Evolutionary conservation across 2,888 invertebrate species (phyloP).

Genomic region (Polyommatus icarus): DNA sequence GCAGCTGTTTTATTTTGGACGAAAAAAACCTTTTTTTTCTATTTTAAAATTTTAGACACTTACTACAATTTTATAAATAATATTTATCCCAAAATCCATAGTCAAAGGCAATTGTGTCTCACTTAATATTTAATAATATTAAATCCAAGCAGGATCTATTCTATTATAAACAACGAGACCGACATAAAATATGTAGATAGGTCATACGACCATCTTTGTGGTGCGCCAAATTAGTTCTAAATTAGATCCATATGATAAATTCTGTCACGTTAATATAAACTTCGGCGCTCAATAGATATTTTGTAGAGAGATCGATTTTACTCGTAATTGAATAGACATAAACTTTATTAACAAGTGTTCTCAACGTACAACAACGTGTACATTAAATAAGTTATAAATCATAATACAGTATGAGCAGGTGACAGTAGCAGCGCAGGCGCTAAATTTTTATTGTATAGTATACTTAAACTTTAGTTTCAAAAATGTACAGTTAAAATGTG

Average conservation of each 20-base stretch:
- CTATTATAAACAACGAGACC: not conserved
- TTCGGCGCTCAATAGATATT: slow-evolving; percentile 51
- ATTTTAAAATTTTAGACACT: too few relatives aligned
- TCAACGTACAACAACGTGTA: not conserved
- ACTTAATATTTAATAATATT: not conserved
- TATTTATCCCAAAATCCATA: not conserved
- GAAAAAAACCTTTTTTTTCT: too few relatives aligned
- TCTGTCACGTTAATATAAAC: slow-evolving; percentile 56
- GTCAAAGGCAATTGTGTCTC: not conserved
- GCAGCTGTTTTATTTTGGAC: too few relatives aligned
- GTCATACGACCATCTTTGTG: slow-evolving; percentile 26
- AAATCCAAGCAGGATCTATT: not conserved
- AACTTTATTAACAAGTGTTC: not conserved
- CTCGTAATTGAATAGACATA: not conserved
- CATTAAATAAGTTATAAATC: too few relatives aligned
- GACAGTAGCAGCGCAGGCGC: too few relatives aligned
- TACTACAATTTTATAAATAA: not conserved
- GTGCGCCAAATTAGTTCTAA: slow-evolving; percentile 15
- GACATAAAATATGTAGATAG: slow-evolving; percentile 12
- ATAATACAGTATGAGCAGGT: too few relatives aligned
- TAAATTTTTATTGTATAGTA: too few relatives aligned
- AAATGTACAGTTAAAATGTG: too few relatives aligned
- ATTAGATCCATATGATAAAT: slow-evolving; percentile 40
- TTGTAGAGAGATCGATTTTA: not conserved
- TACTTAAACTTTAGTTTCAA: too few relatives aligned